Conservation (phyloP, 2,113 vertebrate genomes). For the Upupa epops region DNA sequence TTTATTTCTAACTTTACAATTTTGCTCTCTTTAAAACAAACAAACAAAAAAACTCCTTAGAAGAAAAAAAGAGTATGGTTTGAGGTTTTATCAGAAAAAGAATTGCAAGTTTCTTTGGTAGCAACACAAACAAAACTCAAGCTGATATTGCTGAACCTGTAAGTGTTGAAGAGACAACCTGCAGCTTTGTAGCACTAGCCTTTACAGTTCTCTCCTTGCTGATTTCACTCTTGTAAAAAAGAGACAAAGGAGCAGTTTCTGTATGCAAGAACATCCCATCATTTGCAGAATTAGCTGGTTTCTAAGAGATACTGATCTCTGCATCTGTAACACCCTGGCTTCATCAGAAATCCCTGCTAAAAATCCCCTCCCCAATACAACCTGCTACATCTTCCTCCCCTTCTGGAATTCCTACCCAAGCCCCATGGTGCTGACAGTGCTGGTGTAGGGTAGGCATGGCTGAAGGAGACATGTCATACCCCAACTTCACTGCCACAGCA, state of each 20-base stretch:
- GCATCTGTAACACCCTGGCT: background rate
- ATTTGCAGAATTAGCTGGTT: background rate
- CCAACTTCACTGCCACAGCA: background rate
- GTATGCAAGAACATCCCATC: background rate
- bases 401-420: background rate
- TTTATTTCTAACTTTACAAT: background rate
- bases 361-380: background rate
- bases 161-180: background rate
- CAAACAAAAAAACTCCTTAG: background rate
- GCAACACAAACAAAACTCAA: background rate
- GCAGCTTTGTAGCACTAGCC: background rate
- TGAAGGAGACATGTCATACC: background rate
- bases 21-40: background rate
- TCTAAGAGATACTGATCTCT: background rate
- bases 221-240: background rate
- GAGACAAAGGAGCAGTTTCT: background rate
- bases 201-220: background rate
- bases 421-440: background rate
- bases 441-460: rapidly evolving
- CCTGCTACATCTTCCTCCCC: background rate
- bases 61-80: background rate
- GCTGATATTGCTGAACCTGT: background rate
- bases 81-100: background rate
- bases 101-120: background rate
- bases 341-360: background rate